A percentile compares a stretch with the other conserved stretches of the same genome.
phyloP scores from a whole-genome alignment of 2,888 invertebrate species.

The Melipona beecheii region DNA sequence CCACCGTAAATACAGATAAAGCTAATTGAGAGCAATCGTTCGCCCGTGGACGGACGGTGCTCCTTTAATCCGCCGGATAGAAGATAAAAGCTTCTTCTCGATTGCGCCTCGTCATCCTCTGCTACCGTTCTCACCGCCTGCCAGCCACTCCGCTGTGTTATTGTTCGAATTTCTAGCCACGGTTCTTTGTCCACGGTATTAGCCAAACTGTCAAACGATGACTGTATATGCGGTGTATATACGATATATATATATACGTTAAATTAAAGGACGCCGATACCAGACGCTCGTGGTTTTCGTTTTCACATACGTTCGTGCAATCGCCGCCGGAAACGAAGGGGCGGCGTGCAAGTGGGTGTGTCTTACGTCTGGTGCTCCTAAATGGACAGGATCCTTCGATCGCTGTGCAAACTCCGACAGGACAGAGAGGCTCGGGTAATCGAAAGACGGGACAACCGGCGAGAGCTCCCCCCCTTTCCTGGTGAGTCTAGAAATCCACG shows the following conservation, averaged over 20 bases:
- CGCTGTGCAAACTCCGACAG: conserved; percentile 65
- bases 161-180: conserved; percentile 28
- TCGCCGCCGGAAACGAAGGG: conserved; percentile 63
- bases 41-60: conserved; percentile 33
- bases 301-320: conserved; percentile 12
- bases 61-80: conserved; percentile 53
- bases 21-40: conserved; percentile 74
- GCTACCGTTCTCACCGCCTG: not conserved
- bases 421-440: conserved; percentile 67
- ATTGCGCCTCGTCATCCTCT: conserved; percentile 48
- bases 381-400: conserved; percentile 68
- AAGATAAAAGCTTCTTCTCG: conserved; percentile 56
- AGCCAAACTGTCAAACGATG: not conserved
- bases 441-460: conserved; percentile 59
- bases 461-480: not conserved
- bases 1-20: conserved; percentile 73
- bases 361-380: conserved; percentile 33
- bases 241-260: not conserved
- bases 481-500: conserved; percentile 57
- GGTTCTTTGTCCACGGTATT: conserved; percentile 26
- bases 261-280: conserved; percentile 8
- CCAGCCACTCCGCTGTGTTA: conserved; percentile 23
- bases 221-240: not conserved
- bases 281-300: conserved; percentile 2
- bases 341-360: conserved; percentile 51